phyloP scores from a whole-genome alignment of 2,797 vertebrate species.

The Hypotaenidia philippensis region DNA sequence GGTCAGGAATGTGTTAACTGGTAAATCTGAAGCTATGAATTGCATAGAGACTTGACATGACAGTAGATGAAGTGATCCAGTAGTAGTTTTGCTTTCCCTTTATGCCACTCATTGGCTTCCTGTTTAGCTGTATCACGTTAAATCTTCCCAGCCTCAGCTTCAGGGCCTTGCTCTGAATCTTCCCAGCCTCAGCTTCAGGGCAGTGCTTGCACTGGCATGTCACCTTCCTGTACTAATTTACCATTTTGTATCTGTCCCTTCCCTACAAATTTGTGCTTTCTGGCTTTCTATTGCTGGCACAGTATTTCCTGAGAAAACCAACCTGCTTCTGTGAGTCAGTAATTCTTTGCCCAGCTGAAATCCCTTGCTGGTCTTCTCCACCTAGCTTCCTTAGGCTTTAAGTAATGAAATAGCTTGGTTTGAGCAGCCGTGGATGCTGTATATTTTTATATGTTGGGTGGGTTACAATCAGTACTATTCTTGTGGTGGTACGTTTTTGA shows the following conservation, averaged over 20 bases:
- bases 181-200: neutral
- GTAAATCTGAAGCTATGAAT: conserved; percentile 16
- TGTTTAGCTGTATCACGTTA: neutral
- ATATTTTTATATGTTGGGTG: neutral
- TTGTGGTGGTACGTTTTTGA: neutral
- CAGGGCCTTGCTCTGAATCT: neutral
- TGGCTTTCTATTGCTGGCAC: neutral
- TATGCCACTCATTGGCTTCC: neutral
- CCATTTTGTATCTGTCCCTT: neutral
- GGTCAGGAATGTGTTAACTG: neutral
- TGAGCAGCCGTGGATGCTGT: neutral
- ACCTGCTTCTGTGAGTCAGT: neutral
- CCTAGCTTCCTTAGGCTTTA: neutral
- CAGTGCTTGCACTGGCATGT: neutral
- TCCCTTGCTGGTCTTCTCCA: neutral
- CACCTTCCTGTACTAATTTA: neutral
- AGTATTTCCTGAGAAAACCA: neutral
- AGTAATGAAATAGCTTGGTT: neutral
- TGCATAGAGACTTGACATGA: neutral
- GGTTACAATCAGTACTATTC: neutral
- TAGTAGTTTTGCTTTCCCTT: conserved; percentile 1
- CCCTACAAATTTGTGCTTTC: neutral
- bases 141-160: neutral
- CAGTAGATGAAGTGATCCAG: neutral
- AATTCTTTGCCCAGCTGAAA: neutral